phyloP scores from a whole-genome alignment of 2,888 invertebrate species.

The Cataglyphis albicans region DNA sequence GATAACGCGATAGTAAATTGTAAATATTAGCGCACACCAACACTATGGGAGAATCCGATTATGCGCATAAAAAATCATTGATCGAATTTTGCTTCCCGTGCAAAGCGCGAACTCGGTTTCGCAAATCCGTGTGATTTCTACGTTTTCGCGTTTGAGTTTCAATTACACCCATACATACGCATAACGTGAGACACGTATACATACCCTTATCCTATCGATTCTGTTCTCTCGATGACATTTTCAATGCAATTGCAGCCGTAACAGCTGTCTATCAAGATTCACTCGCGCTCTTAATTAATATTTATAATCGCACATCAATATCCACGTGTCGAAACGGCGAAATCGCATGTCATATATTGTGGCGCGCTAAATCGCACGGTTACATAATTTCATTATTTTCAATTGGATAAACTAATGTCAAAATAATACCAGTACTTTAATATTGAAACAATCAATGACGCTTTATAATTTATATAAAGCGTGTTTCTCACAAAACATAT shows the following conservation, averaged over 20 bases:
- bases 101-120: slow-evolving; percentile 29
- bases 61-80: slow-evolving; percentile 36
- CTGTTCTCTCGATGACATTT: slow-evolving; percentile 47
- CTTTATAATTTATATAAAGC: slow-evolving; percentile 12
- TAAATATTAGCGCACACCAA: slow-evolving; percentile 38
- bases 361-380: slow-evolving; percentile 40
- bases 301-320: slow-evolving; percentile 63
- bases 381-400: slow-evolving; percentile 45
- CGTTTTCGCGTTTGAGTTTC: slow-evolving; percentile 1
- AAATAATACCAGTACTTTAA: slow-evolving; percentile 35
- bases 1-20: slow-evolving; percentile 26
- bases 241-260: slow-evolving; percentile 58
- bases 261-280: slow-evolving; percentile 59
- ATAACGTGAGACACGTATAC: background rate
- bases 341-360: slow-evolving; percentile 41
- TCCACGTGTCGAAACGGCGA: slow-evolving; percentile 50
- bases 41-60: slow-evolving; percentile 36
- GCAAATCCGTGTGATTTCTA: slow-evolving; percentile 16
- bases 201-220: slow-evolving; percentile 3
- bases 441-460: slow-evolving; percentile 19
- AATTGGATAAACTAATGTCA: slow-evolving; percentile 42
- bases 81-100: slow-evolving; percentile 19
- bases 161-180: slow-evolving; percentile 25
- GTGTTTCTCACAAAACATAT: background rate
- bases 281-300: slow-evolving; percentile 65